These are phyloP conservation scores for Cryptoblepharus egeriae DNA, from an alignment of 2,797 vertebrate species.

Conservation along the genomic window DNA sequence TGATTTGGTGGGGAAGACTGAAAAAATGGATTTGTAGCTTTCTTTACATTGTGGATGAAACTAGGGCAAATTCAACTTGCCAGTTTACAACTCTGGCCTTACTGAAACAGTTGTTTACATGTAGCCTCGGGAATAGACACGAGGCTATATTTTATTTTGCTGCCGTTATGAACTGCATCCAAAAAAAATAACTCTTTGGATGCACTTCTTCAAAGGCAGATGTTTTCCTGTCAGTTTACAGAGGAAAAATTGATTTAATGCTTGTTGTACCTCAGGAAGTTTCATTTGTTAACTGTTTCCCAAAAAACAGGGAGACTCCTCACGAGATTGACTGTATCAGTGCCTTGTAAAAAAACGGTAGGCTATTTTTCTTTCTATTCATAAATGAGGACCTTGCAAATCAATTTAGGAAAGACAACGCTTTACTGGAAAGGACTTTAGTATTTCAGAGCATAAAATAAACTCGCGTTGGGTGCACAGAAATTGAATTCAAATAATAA, in stretches of 20 bases:
- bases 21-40: not conserved
- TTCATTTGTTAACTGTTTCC: not conserved
- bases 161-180: not conserved
- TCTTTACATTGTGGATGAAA: too few species aligned
- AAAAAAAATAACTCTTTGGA: not conserved
- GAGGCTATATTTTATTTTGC: not conserved
- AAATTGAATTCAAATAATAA: constrained; percentile 6
- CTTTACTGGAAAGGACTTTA: not conserved
- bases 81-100: not conserved
- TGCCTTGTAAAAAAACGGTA: not conserved
- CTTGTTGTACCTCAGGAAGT: not conserved
- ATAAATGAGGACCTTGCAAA: constrained; percentile 8
- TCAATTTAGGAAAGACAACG: not conserved
- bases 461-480: not conserved
- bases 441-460: constrained; percentile 8
- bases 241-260: not conserved
- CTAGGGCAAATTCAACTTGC: not conserved
- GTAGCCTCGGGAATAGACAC: too few species aligned
- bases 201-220: not conserved
- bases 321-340: not conserved
- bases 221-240: not conserved
- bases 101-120: too few species aligned
- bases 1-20: not conserved
- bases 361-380: not conserved
- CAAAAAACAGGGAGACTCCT: not conserved